Evolutionary conservation across 2,113 vertebrate genomes (phyloP), one percentile per base, ranked within the genome.

Genomic region (Myotis davidii): DNA sequence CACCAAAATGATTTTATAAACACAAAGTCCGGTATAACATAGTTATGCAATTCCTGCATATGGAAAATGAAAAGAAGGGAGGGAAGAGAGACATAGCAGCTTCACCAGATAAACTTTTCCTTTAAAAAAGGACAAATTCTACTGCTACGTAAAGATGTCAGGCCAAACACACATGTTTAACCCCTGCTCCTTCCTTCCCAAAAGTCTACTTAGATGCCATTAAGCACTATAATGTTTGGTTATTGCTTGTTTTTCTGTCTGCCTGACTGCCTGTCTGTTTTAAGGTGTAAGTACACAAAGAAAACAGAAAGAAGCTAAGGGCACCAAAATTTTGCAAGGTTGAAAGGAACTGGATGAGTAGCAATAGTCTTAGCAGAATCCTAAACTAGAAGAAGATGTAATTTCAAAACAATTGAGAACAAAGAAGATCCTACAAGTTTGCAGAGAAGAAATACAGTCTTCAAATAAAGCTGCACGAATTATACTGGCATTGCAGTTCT

Each of bases 401-500:
- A 94, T 86, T 85, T 92, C 73, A 82, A 59, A 87, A 45, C 16
- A 87, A 65, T 25, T 37, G 34, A 52, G 45, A 93, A 91, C 61
- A 85, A 78, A 89, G 29, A n/a, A 34, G n/a, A 79, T 23, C 20
- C 39, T 61, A 34, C 21, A 88, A 45, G 56, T 76, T 54, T 78
- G 12, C 76, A 78, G 45, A 81, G 48, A 91, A 86, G 21, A 92
- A 82, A 74, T 39, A 64, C 5, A 67, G 18, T 70, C 85, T 92
- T 92, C 67, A 91, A 42, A 42, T 78, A 77, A 81, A 88, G 39
- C 5, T 67, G 85, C 34, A 83, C 88, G 50, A 95, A 83, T 89
- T 83, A n/a, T 29, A 48, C 17, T 85, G 74, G 52, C 67, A 90
- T 94, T 21, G 67, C 39, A 72, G 14, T 73, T 94, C 42, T 93